Base-by-base conservation (phyloP, 2,888 invertebrate genomes). In the Coenonympha glycerion region DNA sequence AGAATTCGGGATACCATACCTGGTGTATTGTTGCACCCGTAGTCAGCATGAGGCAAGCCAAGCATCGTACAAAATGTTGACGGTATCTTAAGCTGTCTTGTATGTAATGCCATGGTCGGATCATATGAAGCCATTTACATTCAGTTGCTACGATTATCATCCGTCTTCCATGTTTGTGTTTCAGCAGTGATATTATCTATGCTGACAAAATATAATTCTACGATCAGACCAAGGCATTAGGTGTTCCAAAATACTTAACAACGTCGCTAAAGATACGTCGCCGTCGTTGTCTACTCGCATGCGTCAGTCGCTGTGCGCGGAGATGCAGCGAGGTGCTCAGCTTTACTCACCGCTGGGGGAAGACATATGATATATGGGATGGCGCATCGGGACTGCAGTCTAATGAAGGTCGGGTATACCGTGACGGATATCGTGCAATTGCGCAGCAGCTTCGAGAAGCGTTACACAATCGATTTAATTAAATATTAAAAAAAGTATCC, bases 261-360 rank as follows among this genome's bases (percentile, higher is more conserved):
- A 63, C 58, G 53, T 53, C 55, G 57, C 58, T 52, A 53, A 46
- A 66, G 66, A 71, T 65, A 69, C 61, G 60, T 68, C 64, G 58
- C 63, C 55, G 26, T 48, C 46, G 68, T 71, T 68, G 79, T 79
- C 81, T 84, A 85, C 73, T 76, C 70, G 77, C 85, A 84, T 85
- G 85, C 85, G 80, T 71, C 78, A 79, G 69, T 68, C 79, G 79
- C 74, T 70, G 85, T 83, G 84, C 77, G 75, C 80, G 80, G 75
- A 79, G 80, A 77, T 82, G 80, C 73, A 71, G 77, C 78, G 76
- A 62, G 63, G 82, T 82, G 84, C 72, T 75, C 78, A 73, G 79
- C 70, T 70, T 69, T 72, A 73, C 61, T 71, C 64, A 68, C 68
- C 72, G 60, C 61, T 61, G 69, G 69, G 76, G 79, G 78, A 79